Base-by-base conservation (phyloP, 2,797 vertebrate species). In the Epinephelus coioides region DNA sequence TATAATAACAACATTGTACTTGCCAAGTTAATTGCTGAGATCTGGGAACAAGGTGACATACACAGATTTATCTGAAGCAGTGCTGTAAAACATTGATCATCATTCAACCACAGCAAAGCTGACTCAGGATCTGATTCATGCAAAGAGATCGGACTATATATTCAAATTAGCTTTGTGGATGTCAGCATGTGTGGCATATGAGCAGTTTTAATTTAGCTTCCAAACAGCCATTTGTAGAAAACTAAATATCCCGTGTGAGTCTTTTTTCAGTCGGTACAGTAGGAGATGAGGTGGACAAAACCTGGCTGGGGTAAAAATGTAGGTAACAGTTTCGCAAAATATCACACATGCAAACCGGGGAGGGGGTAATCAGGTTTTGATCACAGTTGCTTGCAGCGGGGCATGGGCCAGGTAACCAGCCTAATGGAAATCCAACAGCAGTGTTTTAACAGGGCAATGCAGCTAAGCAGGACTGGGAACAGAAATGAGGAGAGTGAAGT, bases 381-480 rank as follows among this genome's bases (percentile, higher is more conserved):
- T 47, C 66, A 13, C 51, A 27, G 51, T 54, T 19, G 23, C 14
- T 27, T 18, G 61, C 44, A 7, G 46, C 13, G 27, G 62, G 62
- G 10, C 8, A 49, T 8, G 38, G 13, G 25, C 10, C 67, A 30
- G 25, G 40, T 49, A 59, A 30, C 18, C 19, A 54, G 50, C 17
- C 43, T 50, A 61, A 61, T 38, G 56, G 27, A 23, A 47, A 47
- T 17, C 47, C 47, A 49, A 49, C 54, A 46, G 47, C 17, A 50
- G 14, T 23, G 57, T 50, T n/a, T 14, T 61, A 3, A n/a, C 34
- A 72, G 21, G 5, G 46, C 21, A 43, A 49, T 15, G 49, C 59
- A 76, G 55, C 4, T 5, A 30, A 62, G 66, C 74, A 63, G 40
- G 27, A 19, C 19, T 53, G n/a, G 19, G 62, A 61, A 55, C 57